Conservation (phyloP, 37 sponge, comb jelly and placozoan species). For the Oopsacas minuta region DNA sequence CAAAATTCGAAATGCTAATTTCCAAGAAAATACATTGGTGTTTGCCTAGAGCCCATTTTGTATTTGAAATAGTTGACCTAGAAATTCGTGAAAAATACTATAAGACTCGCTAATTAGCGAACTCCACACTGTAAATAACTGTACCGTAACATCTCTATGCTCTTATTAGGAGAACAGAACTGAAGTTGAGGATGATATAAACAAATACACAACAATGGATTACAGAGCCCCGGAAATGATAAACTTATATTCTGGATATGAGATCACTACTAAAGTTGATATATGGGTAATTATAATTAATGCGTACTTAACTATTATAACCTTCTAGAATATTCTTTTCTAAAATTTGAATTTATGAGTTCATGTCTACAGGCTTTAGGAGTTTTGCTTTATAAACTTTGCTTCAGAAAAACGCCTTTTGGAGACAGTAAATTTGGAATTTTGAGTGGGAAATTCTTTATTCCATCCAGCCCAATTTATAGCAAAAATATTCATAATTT, state of each 20-base stretch:
- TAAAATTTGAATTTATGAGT: too few relatives aligned
- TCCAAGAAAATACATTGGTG: too few relatives aligned
- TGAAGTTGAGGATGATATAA: slow-evolving; percentile 28
- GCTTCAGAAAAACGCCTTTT: slow-evolving; percentile 88
- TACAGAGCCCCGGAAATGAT: slow-evolving; percentile 96
- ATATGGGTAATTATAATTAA: slow-evolving; percentile 58
- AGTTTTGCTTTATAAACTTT: slow-evolving; percentile 81
- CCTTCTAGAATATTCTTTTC: too few relatives aligned
- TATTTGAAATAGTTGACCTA: too few relatives aligned
- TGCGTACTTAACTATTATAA: too few relatives aligned
- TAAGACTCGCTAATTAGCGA: too few relatives aligned
- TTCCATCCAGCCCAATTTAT: slow-evolving; percentile 53
- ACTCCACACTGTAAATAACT: too few relatives aligned
- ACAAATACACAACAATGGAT: slow-evolving; percentile 75
- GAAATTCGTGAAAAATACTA: too few relatives aligned
- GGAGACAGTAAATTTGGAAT: slow-evolving; percentile 83
- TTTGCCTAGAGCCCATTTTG: too few relatives aligned
- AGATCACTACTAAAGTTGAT: slow-evolving; percentile 71
- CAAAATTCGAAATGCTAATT: too few relatives aligned
- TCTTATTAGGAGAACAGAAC: background rate
- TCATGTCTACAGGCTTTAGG: slow-evolving; percentile 64
- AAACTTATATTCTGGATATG: slow-evolving; percentile 61
- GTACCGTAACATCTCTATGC: background rate
- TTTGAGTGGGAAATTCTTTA: slow-evolving; percentile 47
- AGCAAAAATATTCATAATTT: slow-evolving; percentile 50